Conservation (phyloP, 2,888 invertebrate genomes). For the Agapostemon virescens region DNA sequence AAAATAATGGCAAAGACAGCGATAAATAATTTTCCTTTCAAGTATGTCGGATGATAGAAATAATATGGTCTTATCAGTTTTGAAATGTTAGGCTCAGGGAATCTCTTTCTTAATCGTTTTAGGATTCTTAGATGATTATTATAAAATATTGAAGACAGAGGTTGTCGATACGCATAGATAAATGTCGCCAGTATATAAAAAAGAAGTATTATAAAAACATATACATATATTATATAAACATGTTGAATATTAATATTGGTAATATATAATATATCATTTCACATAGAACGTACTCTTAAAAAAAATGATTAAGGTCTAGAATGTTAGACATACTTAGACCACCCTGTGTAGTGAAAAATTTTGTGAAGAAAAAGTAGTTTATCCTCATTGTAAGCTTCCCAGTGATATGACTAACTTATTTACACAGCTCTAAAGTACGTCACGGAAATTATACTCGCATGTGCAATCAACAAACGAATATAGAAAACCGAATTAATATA, state of each 20-base stretch:
- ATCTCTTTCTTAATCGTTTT: not conserved
- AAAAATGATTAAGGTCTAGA: not conserved
- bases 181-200: not conserved
- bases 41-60: not conserved
- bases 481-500: not conserved
- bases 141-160: not conserved
- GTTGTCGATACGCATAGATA: not conserved
- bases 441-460: not conserved
- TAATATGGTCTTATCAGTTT: not conserved
- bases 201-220: not conserved
- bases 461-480: not conserved
- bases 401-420: not conserved
- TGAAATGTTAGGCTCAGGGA: not conserved
- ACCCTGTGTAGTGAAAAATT: constrained; percentile 3
- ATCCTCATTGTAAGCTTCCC: not conserved
- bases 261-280: not conserved
- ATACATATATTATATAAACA: not conserved
- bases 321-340: not conserved
- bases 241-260: not conserved
- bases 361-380: not conserved
- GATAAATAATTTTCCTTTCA: not conserved
- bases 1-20: not conserved
- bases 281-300: not conserved
- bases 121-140: not conserved
- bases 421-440: not conserved